Conservation (phyloP, 2,888 invertebrate genomes). For the Cataglyphis albicans region DNA sequence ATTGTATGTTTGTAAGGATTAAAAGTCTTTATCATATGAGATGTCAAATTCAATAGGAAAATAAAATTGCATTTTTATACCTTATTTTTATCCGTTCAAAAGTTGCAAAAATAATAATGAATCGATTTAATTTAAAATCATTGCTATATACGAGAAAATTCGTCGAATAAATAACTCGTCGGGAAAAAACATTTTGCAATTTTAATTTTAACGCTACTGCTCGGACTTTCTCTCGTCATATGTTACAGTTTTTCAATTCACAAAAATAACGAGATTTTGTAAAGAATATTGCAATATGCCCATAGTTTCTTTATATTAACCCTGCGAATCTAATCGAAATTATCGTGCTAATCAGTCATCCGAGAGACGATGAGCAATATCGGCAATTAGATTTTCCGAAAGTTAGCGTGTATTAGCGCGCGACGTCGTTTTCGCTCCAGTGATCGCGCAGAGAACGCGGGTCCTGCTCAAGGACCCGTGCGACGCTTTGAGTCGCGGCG, state of each 20-base stretch:
- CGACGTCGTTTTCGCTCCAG: constrained; percentile 13
- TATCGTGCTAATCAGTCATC: neutral
- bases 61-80: neutral
- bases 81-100: neutral
- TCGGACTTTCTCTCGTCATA: neutral
- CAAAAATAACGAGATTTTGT: neutral
- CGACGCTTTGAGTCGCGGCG: constrained; percentile 29
- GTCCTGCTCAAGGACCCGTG: constrained; percentile 23
- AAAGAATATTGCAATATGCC: neutral
- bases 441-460: constrained; percentile 4
- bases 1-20: neutral
- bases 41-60: neutral
- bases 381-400: constrained; percentile 28
- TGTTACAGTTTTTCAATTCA: neutral
- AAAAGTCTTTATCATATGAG: neutral
- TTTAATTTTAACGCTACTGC: neutral
- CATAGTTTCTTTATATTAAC: neutral
- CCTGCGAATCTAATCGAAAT: neutral
- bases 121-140: neutral
- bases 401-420: constrained; percentile 35
- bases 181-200: neutral
- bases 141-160: neutral
- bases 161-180: neutral
- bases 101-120: neutral
- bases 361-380: constrained; percentile 10